Evolutionary conservation across 2,113 vertebrate genomes (phyloP).

Genomic region (Leiothrix lutea): DNA sequence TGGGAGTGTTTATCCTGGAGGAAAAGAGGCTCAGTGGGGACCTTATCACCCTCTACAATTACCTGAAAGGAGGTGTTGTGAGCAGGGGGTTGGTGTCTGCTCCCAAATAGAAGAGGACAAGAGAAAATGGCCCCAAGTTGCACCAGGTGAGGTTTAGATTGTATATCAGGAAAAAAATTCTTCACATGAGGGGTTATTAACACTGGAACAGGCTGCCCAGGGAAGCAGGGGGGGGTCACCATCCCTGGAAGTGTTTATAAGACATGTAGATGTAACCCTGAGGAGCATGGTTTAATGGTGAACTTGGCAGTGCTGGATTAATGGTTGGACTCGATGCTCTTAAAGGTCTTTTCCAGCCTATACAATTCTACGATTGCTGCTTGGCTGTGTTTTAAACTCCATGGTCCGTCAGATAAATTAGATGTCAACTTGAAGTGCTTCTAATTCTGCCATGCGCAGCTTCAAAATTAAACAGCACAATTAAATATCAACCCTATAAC

Average conservation of each 20-base stretch:
- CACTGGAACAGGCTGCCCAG: background rate
- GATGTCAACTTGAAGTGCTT: background rate
- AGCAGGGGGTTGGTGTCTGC: fast-evolving
- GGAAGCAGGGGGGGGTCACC: no score
- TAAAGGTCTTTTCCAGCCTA: background rate
- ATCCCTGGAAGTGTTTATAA: background rate
- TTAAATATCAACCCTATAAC: background rate
- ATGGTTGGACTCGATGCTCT: background rate
- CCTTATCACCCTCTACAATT: background rate
- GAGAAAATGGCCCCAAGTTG: background rate
- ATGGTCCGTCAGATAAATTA: background rate
- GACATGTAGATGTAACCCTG: background rate
- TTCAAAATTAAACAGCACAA: background rate
- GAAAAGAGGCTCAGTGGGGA: background rate
- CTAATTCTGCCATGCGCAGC: background rate
- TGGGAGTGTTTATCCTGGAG: background rate
- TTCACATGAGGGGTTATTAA: background rate
- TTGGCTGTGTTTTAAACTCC: background rate
- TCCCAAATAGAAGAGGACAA: background rate
- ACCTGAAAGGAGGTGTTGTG: background rate
- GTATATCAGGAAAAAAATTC: background rate
- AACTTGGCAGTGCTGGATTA: background rate
- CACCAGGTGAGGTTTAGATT: background rate
- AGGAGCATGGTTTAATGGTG: background rate
- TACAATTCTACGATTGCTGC: background rate